Conservation (phyloP, 1,140 invertebrate genomes). For the Charaxes varanes region DNA sequence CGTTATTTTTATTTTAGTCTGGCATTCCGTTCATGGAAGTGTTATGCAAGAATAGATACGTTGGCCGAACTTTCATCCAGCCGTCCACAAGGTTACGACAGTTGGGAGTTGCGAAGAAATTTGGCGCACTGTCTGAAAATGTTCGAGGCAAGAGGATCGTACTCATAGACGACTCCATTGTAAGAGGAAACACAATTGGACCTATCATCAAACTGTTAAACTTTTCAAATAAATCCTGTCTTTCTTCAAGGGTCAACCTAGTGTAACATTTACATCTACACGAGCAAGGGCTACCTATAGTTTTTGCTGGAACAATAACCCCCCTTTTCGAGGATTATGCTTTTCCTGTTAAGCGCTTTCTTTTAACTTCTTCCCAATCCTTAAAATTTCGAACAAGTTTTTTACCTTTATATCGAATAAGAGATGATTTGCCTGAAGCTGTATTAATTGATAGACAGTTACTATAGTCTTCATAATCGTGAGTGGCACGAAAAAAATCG, state of each 20-base stretch:
- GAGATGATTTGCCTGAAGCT: too few species aligned
- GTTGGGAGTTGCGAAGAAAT: slow-evolving; percentile 96
- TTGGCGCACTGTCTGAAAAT: slow-evolving; percentile 94
- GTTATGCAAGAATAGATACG: slow-evolving; percentile 96
- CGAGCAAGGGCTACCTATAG: not conserved
- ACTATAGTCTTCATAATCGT: too few species aligned
- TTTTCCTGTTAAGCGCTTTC: not conserved
- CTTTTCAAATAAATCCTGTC: slow-evolving; percentile 1
- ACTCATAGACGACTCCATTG: slow-evolving; percentile 97
- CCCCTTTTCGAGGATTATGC: not conserved
- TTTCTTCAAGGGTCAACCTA: not conserved
- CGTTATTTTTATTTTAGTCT: slow-evolving; percentile 77
- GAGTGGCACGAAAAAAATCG: too few species aligned
- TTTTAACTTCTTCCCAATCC: not conserved
- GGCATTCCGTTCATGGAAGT: slow-evolving; percentile 94
- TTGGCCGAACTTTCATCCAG: slow-evolving; percentile 98
- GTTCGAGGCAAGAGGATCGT: slow-evolving; percentile 91
- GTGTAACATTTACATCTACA: not conserved
- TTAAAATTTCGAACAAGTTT: too few species aligned
- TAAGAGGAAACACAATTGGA: slow-evolving; percentile 97
- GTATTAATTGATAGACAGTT: too few species aligned
- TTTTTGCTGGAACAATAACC: not conserved
- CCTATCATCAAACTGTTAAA: slow-evolving; percentile 94
- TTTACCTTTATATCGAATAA: too few species aligned
- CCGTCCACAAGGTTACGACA: slow-evolving; percentile 93